Percentiles rank a stretch among this genome's conserved stretches.
Evolutionary conservation across 1,140 invertebrate genomes (phyloP).

Genomic region (Pseudoatta argentina): DNA sequence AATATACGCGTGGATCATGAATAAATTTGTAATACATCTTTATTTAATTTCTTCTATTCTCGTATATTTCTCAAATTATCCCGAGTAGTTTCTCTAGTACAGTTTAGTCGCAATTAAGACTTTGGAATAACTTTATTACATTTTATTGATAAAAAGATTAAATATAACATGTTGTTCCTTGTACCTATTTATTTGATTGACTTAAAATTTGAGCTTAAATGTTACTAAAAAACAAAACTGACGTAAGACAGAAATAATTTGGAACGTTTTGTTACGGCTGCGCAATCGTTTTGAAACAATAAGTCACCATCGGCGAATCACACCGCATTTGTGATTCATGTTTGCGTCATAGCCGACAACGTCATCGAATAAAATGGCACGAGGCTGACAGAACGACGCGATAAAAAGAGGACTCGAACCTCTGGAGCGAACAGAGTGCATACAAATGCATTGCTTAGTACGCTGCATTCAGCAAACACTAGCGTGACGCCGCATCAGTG

Average conservation of each 20-base stretch:
- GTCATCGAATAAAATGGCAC: conserved; percentile 77
- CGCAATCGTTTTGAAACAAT: conserved; percentile 57
- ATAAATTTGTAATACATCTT: background rate
- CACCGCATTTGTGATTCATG: conserved; percentile 1
- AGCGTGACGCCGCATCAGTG: conserved; percentile 31
- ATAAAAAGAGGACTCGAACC: conserved; percentile 73
- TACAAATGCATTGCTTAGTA: conserved; percentile 75
- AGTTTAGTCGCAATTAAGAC: background rate
- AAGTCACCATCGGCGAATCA: conserved; percentile 28
- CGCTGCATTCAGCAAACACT: conserved; percentile 34
- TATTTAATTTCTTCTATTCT: background rate
- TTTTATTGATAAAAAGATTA: background rate
- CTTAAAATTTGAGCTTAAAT: background rate
- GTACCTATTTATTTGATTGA: background rate
- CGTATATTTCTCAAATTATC: background rate
- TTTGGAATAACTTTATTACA: background rate
- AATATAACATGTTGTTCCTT: background rate
- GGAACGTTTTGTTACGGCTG: conserved; percentile 14
- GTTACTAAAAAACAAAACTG: background rate
- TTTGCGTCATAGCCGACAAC: conserved; percentile 19
- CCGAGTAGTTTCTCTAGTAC: background rate
- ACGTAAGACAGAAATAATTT: conserved; percentile 12
- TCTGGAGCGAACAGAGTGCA: conserved; percentile 68
- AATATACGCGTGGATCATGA: background rate
- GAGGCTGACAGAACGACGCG: conserved; percentile 68